These are phyloP conservation scores for Acipenser oxyrinchus DNA, from an alignment of 2,797 vertebrate genomes.

Conservation along the genomic window DNA sequence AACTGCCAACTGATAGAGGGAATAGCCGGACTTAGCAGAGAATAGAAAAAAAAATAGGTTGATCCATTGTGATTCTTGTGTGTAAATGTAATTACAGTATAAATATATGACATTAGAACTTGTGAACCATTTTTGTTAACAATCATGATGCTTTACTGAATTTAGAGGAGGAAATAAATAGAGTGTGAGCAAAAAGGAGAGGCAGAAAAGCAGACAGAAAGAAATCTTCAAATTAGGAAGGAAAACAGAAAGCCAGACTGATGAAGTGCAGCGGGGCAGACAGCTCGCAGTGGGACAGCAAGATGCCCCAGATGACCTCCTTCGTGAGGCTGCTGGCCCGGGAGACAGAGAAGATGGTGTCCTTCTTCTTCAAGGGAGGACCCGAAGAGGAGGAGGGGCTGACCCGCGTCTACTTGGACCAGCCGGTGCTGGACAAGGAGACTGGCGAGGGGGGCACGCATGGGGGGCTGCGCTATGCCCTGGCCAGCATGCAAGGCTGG, in stretches of 20 bases:
- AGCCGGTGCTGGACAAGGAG: conserved; percentile 54
- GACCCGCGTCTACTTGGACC: conserved; percentile 52
- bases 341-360: conserved; percentile 66
- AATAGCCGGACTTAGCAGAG: no score
- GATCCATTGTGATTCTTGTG: no score
- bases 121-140: no score
- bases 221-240: conserved; percentile 24
- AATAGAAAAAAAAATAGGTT: no score
- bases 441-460: conserved; percentile 47
- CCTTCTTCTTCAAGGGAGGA: conserved; percentile 60
- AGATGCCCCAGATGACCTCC: conserved; percentile 44
- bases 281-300: conserved; percentile 37
- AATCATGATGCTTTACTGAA: no score
- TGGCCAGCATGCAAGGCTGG: conserved; percentile 72
- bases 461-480: conserved; percentile 48
- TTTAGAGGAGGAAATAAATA: no score
- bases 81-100: no score
- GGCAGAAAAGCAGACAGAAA: conserved; percentile 18
- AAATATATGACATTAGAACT: no score
- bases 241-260: conserved; percentile 43
- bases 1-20: neutral
- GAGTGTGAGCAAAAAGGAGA: no score
- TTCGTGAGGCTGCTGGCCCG: conserved; percentile 60
- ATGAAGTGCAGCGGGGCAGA: conserved; percentile 55
- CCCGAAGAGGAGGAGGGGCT: conserved; percentile 39